These are phyloP conservation scores for Autographa gamma DNA, from an alignment of 2,888 invertebrate species.

Conservation along the genomic window DNA sequence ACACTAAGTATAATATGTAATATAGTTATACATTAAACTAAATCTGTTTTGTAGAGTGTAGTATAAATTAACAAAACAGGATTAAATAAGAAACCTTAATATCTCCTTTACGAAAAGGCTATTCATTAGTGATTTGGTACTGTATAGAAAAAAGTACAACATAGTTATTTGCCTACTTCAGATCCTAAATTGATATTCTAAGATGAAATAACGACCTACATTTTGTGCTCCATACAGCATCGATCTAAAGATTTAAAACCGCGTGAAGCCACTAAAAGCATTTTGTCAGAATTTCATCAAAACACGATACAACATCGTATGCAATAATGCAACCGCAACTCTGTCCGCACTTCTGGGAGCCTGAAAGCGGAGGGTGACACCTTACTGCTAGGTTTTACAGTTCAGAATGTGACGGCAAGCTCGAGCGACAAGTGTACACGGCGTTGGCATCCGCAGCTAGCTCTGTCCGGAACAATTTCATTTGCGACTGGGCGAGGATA, in stretches of 20 bases:
- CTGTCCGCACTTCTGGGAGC: conserved; percentile 33
- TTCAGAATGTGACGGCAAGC: conserved; percentile 69
- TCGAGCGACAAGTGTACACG: conserved; percentile 76
- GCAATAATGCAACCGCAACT: conserved; percentile 67
- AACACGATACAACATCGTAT: conserved; percentile 65
- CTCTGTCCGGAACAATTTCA: conserved; percentile 88
- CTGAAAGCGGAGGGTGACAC: conserved; percentile 36
- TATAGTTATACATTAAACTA: too few species aligned
- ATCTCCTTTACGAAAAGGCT: neutral
- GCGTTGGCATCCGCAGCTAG: conserved; percentile 84
- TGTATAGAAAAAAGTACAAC: neutral
- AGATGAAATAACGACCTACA: neutral
- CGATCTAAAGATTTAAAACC: conserved; percentile 41
- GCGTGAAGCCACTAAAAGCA: conserved; percentile 61
- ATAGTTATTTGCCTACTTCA: neutral
- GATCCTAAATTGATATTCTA: neutral
- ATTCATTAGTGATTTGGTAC: neutral
- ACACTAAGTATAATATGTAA: too few species aligned
- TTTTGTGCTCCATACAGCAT: conserved; percentile 1
- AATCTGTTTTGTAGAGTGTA: too few species aligned
- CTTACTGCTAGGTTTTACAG: conserved; percentile 66
- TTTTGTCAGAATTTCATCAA: conserved; percentile 73
- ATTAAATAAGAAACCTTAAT: too few species aligned
- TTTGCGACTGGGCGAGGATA: conserved; percentile 89
- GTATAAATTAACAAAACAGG: too few species aligned